These are phyloP conservation scores for Pseudochromis fuscus DNA, from an alignment of 2,797 vertebrate genomes.

Conservation along the genomic window DNA sequence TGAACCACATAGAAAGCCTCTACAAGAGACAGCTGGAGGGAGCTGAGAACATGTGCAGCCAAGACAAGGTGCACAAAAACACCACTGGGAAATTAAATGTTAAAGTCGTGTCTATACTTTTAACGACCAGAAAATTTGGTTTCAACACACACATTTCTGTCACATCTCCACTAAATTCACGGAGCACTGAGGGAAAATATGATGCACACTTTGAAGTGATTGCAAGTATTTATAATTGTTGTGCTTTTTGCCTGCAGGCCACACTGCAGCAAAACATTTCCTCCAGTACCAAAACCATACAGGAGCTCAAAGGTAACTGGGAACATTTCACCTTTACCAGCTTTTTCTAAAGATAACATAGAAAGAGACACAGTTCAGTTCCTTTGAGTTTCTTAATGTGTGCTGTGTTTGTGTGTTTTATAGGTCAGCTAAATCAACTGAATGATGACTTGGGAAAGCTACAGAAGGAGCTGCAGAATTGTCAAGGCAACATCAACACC, in stretches of 20 bases:
- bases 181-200: background rate
- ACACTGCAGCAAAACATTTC: conserved; percentile 82
- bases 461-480: conserved; percentile 81
- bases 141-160: background rate
- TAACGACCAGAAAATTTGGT: too few species aligned
- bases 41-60: conserved; percentile 83
- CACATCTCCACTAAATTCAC: too few species aligned
- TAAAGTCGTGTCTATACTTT: too few species aligned
- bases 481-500: conserved; percentile 78
- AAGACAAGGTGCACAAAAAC: conserved; percentile 86
- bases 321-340: background rate
- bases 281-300: conserved; percentile 76
- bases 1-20: conserved; percentile 87
- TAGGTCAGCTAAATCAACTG: conserved; percentile 78
- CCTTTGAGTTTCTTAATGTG: background rate
- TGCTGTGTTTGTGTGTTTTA: conserved; percentile 16
- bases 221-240: conserved; percentile 10
- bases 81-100: background rate
- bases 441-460: conserved; percentile 78
- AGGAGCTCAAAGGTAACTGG: conserved; percentile 81
- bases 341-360: background rate
- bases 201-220: background rate
- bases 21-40: conserved; percentile 90
- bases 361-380: background rate
- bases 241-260: conserved; percentile 67